Conservation (phyloP, 2,888 invertebrate genomes). For the Caenorhabditis sp. region DNA sequence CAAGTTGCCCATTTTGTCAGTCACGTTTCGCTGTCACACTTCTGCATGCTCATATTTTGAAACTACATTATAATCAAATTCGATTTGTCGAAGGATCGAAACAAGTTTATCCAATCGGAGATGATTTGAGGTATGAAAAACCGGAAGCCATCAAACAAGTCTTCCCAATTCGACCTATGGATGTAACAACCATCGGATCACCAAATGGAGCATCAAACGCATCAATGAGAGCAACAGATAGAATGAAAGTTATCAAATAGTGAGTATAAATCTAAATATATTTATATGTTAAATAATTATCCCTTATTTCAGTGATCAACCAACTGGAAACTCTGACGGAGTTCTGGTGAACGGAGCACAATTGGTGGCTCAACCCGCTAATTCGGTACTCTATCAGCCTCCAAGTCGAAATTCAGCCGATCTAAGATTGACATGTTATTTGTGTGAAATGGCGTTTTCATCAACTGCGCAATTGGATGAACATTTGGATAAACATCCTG, state of each 20-base stretch:
- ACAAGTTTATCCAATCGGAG: slow-evolving; percentile 10
- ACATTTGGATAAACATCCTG: slow-evolving; percentile 24
- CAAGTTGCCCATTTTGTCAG: slow-evolving; percentile 6
- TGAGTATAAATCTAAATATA: no score
- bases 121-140: background rate
- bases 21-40: background rate
- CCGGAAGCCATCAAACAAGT: background rate
- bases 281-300: background rate
- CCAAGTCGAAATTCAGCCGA: slow-evolving; percentile 1
- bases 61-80: slow-evolving; percentile 7
- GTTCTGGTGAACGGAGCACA: background rate
- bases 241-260: background rate
- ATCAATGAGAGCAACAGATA: background rate
- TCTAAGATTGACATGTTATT: slow-evolving; percentile 16
- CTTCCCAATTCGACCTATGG: background rate
- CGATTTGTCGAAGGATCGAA: slow-evolving; percentile 4
- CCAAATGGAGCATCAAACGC: background rate
- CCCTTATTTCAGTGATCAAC: background rate
- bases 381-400: background rate
- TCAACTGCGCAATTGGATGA: background rate
- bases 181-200: background rate
- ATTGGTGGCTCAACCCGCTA: background rate
- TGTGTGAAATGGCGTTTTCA: slow-evolving; percentile 22
- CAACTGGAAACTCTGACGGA: background rate
- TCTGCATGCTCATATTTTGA: slow-evolving; percentile 5